Base-by-base conservation (phyloP, 2,888 invertebrate genomes). In the Monoplex corrugatus region DNA sequence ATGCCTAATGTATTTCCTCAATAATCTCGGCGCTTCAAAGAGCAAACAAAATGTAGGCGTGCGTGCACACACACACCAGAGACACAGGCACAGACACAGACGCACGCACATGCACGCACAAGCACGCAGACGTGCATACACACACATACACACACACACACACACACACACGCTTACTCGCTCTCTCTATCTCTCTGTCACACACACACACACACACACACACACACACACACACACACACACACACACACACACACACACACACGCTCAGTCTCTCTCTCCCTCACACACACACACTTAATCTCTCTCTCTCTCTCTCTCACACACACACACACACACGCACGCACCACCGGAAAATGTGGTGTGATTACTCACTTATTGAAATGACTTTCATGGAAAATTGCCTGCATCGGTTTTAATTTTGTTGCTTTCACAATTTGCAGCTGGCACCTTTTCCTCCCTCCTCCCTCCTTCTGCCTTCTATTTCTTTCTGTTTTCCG, bases 101-200 rank as follows among this genome's bases (percentile, higher is more conserved):
- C 28, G 28, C 10, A 68, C 28, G 28, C 5, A 68, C 28, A 68
- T 68, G 28, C 28, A 68, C 28, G 28, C 3, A 72, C n/a, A 72
- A 28, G 1, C 72, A 72, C 72, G n/a, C 72, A 72, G n/a, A 72
- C 72, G 8, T 32, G n/a, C 72, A n/a, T 32, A 72, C 72, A n/a
- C 72, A 72, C 72, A 72, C 72, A 72, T 32, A n/a, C 72, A 72
- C 43, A 80, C 43, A 80, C 80, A 80, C 80, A 80, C 23, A 80
- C 43, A 40, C 72, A 75, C 72, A 68, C 19, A 68, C 19, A 23
- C 28, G 5, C 68, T 2, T 8, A 32, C 57, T 28, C 16, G 19
- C 1, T n/a, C 57, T 28, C 57, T 57, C 57, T 28, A 16, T 28
- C 57, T 28, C 28, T 28, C 72, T 10, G 10, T 10, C 2, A 19